Base-by-base conservation (phyloP, 2,113 vertebrate species). In the Eubucco bourcierii region DNA sequence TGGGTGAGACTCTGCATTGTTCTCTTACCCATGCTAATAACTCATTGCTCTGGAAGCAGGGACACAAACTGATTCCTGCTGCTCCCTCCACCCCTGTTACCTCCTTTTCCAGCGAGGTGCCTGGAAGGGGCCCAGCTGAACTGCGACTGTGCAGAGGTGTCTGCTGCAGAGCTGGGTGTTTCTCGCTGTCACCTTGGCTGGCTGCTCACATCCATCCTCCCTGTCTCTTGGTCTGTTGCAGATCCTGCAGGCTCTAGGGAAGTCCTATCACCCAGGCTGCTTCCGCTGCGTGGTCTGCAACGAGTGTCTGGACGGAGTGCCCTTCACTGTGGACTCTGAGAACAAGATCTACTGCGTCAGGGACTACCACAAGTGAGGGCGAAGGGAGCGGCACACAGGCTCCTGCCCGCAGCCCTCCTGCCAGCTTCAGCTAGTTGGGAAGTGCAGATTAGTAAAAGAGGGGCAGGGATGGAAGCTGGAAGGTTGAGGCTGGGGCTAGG, bases 271-370 rank as follows among this genome's bases (percentile, higher is more conserved):
- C 93, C 99, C 99, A 0, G 99, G 98, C 95, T 99, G 99, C 85
- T 99, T 99, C 97, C 99, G 99, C 92, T 99, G 99, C 0, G 97
- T 98, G 91, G 98, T 99, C 97, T 99, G 99, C 95, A 99, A 99
- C 0, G 99, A 99, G 97, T 99, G 99, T 93, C 97, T 99, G 92
- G 99, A 99, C 5, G 99, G 99, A 50, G 99, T 99, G 56, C 99
- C 99, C 6, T 99, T 99, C 97, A 99, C 99, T 3, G 98, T 99
- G 90, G 99, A 99, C 97, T 98, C 98, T 0, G 99, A 99, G 90
- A 99, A 99, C 95, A 99, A 99, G 98, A 99, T 99, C 96, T 99
- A 99, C 98, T 99, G 99, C 74, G 98, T 99, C 91, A 98, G 98
- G 91, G 99, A 99, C 97, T 99, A 99, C 91, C 99, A 99, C 98